These are phyloP conservation scores for Allobates femoralis DNA, from an alignment of 2,797 vertebrate genomes.

Conservation along the genomic window DNA sequence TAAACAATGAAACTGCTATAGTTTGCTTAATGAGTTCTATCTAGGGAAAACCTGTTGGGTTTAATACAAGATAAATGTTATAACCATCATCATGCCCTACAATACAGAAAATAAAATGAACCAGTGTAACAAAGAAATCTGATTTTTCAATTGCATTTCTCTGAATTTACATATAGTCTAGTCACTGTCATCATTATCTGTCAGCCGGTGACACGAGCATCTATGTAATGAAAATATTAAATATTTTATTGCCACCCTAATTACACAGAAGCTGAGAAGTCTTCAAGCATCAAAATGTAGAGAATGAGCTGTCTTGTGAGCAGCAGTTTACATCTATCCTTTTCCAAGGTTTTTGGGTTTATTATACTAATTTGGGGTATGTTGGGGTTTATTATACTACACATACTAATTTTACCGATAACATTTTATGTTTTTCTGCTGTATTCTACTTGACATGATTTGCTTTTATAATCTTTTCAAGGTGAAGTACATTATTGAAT, in stretches of 20 bases:
- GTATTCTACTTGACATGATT: background rate
- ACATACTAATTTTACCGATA: background rate
- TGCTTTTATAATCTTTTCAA: no score
- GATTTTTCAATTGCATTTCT: background rate
- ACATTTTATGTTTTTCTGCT: background rate
- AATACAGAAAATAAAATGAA: background rate
- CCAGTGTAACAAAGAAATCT: background rate
- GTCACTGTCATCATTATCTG: background rate
- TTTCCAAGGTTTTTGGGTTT: no score
- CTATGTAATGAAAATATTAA: background rate
- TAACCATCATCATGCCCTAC: background rate
- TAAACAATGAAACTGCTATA: no score
- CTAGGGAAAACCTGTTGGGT: background rate
- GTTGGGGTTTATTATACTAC: background rate
- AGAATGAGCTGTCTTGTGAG: background rate
- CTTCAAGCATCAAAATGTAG: background rate
- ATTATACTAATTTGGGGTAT: background rate
- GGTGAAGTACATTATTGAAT: no score
- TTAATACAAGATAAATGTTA: background rate
- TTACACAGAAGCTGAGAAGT: constrained; percentile 8
- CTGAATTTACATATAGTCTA: background rate
- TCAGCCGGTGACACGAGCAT: background rate
- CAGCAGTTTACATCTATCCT: background rate
- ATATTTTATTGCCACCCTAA: constrained; percentile 10
- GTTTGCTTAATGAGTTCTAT: no score